Percentiles rank a stretch among this genome's conserved stretches.
Evolutionary conservation across 2,113 vertebrate genomes (phyloP).

Genomic region (Oostethus manadensis): DNA sequence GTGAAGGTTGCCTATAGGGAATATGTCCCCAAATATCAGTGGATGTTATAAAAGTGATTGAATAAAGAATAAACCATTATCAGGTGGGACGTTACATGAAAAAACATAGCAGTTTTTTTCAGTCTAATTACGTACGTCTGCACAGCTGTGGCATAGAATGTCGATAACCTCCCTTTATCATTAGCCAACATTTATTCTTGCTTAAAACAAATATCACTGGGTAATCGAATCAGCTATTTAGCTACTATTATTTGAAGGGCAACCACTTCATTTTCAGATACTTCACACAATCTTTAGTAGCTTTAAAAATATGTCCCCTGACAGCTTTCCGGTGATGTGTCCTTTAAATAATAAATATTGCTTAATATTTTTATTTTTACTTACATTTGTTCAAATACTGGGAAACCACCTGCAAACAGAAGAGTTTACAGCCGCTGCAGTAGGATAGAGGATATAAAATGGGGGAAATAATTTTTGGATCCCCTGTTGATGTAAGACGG

Average conservation of each 20-base stretch:
- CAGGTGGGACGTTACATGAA: not conserved
- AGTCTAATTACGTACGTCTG: too few species aligned
- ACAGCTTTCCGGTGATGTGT: not conserved
- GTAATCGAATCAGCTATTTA: slow-evolving; percentile 13
- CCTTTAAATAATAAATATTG: not conserved
- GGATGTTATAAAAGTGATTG: not conserved
- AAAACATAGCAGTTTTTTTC: too few species aligned
- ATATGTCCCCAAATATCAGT: not conserved
- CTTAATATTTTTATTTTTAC: not conserved
- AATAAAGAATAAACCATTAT: not conserved
- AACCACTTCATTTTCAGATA: slow-evolving; percentile 12
- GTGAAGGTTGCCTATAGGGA: not conserved
- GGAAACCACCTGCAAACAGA: not conserved
- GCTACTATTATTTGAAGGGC: slow-evolving; percentile 24
- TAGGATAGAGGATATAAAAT: not conserved
- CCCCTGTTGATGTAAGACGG: too few species aligned
- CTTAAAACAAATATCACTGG: slow-evolving; percentile 16
- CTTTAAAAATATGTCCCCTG: not conserved
- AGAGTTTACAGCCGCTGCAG: not conserved
- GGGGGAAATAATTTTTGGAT: too few species aligned
- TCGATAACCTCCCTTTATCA: not conserved
- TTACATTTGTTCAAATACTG: not conserved
- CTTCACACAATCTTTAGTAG: not conserved
- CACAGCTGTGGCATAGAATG: not conserved
- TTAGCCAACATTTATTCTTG: slow-evolving; percentile 8